A percentile compares a stretch with the other conserved stretches of the same genome.
phyloP scores from a whole-genome alignment of 64 coral and sea anemone species.

The Montipora cactus region DNA sequence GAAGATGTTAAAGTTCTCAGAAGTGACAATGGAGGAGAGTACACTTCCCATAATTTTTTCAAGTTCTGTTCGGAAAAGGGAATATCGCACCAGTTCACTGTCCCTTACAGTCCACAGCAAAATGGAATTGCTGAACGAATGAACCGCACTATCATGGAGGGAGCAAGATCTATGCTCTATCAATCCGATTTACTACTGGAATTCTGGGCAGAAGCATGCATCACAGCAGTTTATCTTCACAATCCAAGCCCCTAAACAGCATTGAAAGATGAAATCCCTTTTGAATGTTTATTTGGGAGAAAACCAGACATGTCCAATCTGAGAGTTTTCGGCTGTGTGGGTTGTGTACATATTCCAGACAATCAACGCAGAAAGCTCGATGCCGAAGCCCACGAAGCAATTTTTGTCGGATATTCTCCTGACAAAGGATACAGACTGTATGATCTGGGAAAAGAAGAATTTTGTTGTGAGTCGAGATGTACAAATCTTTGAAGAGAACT shows the following conservation, averaged over 20 bases:
- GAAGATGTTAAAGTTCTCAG: conserved; percentile 37
- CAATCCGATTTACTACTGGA: conserved; percentile 61
- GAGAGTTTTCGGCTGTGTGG: conserved; percentile 78
- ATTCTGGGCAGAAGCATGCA: conserved; percentile 83
- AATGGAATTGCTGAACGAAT: conserved; percentile 89
- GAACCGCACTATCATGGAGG: conserved; percentile 78
- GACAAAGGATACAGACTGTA: conserved; percentile 35
- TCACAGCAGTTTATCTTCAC: conserved; percentile 68
- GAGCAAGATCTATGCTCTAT: conserved; percentile 92
- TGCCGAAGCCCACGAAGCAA: conserved; percentile 76
- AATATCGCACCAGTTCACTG: conserved; percentile 82
- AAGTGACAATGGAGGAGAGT: conserved; percentile 41
- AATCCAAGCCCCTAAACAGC: conserved; percentile 80
- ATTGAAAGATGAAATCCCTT: conserved; percentile 67
- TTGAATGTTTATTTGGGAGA: conserved; percentile 71
- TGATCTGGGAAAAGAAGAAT: conserved; percentile 59
- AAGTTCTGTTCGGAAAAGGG: conserved; percentile 76
- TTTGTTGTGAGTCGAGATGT: conserved; percentile 56
- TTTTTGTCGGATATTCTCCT: conserved; percentile 72
- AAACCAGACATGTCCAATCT: conserved; percentile 82
- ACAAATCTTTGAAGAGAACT: conserved; percentile 20
- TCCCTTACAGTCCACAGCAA: conserved; percentile 87
- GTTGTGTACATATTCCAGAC: conserved; percentile 61
- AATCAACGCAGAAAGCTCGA: conserved; percentile 73
- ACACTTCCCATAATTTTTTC: not conserved